These are phyloP conservation scores for Acleris emargana DNA, from an alignment of 2,888 invertebrate genomes.

Conservation along the genomic window DNA sequence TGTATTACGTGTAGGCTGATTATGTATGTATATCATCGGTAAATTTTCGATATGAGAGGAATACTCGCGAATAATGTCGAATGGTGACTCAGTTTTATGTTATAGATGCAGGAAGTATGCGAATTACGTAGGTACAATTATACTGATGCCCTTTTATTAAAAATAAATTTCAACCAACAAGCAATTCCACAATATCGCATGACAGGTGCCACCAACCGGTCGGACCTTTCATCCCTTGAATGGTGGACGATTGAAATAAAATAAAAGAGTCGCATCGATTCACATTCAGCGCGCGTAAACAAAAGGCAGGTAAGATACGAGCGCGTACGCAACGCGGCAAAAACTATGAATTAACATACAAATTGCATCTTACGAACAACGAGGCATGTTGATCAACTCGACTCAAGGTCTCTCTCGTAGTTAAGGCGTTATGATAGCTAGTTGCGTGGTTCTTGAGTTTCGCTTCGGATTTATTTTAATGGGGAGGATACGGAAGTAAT, in stretches of 20 bases:
- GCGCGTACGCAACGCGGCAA: conserved; percentile 17
- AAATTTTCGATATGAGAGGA: too few species aligned
- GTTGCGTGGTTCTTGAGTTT: conserved; percentile 8
- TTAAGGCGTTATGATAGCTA: conserved; percentile 11
- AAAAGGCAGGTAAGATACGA: conserved; percentile 18
- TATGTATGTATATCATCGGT: too few species aligned
- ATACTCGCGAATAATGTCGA: not conserved
- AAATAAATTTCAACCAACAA: conserved; percentile 24
- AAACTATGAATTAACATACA: conserved; percentile 49
- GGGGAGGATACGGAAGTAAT: conserved; percentile 17
- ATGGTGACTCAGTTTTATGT: conserved; percentile 24
- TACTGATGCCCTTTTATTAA: conserved; percentile 33
- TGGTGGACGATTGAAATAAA: conserved; percentile 61
- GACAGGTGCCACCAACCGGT: conserved; percentile 74
- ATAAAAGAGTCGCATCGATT: conserved; percentile 52
- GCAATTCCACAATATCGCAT: conserved; percentile 47
- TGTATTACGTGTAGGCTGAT: too few species aligned
- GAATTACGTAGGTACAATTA: conserved; percentile 32
- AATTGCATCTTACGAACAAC: conserved; percentile 49
- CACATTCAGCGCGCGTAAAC: conserved; percentile 53
- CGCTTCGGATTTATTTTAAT: conserved; percentile 2
- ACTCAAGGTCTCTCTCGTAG: conserved; percentile 43
- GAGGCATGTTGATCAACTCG: conserved; percentile 42
- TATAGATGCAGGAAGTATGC: conserved; percentile 32
- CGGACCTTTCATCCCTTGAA: conserved; percentile 60